These are phyloP conservation scores for Acrocephalus kingi DNA, from an alignment of 2,113 vertebrate species.

Conservation along the genomic window DNA sequence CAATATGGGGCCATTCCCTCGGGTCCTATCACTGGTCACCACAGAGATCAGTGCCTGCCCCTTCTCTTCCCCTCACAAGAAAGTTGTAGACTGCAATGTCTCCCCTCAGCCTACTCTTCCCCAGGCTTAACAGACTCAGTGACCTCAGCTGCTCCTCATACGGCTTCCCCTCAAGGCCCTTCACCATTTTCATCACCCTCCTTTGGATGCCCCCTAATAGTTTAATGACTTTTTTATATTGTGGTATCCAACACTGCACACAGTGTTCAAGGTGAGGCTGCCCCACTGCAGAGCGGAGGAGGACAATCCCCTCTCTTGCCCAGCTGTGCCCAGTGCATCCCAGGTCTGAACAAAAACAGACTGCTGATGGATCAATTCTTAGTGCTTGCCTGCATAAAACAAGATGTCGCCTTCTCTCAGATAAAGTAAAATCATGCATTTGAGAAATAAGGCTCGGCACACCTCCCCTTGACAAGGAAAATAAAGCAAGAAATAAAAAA, in stretches of 20 bases:
- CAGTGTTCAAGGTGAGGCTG: neutral
- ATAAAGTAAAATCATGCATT: neutral
- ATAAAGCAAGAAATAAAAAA: neutral
- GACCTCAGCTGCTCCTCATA: neutral
- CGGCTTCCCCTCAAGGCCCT: neutral
- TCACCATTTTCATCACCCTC: neutral
- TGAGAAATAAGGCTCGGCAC: neutral
- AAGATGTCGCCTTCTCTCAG: neutral
- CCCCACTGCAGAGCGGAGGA: neutral
- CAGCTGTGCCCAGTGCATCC: rapidly evolving
- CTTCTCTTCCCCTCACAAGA: neutral
- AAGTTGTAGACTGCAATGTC: neutral
- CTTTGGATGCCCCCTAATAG: neutral
- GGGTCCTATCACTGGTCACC: neutral
- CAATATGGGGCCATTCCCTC: rapidly evolving
- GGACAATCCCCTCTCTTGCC: neutral
- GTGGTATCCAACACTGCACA: neutral
- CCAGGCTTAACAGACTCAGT: neutral
- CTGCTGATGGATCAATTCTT: neutral
- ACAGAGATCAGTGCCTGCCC: neutral
- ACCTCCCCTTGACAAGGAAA: neutral
- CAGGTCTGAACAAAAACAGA: neutral
- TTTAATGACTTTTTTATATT: neutral
- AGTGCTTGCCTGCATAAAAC: neutral
- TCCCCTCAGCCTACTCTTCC: neutral